A percentile compares a stretch with the other conserved stretches of the same genome.
These are phyloP conservation scores for Xenopus petersii DNA, from an alignment of 2,797 vertebrate species.

Conservation along the genomic window DNA sequence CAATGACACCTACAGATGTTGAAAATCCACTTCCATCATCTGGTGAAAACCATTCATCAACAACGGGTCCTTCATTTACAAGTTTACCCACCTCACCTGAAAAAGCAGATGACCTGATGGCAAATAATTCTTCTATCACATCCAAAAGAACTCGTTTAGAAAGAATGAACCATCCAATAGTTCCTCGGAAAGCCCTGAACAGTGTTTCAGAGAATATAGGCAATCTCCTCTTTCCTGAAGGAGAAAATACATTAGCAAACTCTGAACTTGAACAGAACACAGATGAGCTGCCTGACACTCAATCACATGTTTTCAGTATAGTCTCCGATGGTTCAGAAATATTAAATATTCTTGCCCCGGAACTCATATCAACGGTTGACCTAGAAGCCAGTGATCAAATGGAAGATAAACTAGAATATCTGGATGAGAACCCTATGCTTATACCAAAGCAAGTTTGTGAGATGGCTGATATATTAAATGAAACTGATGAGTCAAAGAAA, in stretches of 20 bases:
- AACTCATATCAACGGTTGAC: slow-evolving; percentile 83
- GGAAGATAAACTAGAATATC: slow-evolving; percentile 82
- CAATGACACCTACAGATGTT: neutral
- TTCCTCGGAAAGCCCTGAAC: neutral
- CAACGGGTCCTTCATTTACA: neutral
- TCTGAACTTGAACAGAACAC: slow-evolving; percentile 41
- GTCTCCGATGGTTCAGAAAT: slow-evolving; percentile 93
- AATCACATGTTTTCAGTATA: slow-evolving; percentile 83
- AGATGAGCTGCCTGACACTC: slow-evolving; percentile 56
- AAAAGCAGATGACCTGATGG: neutral
- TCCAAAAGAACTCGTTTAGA: neutral
- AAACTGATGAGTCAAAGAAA: neutral
- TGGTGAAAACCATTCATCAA: neutral
- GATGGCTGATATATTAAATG: slow-evolving; percentile 34
- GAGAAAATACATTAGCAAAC: slow-evolving; percentile 45
- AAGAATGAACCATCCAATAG: neutral
- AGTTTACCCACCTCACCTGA: neutral
- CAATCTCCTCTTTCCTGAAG: slow-evolving; percentile 22
- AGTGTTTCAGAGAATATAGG: slow-evolving; percentile 25
- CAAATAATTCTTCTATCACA: neutral
- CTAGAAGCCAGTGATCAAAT: slow-evolving; percentile 85
- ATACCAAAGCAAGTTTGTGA: slow-evolving; percentile 58
- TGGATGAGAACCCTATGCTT: slow-evolving; percentile 77
- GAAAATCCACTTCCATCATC: neutral
- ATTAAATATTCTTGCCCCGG: slow-evolving; percentile 85